These are phyloP conservation scores for Halcyon badia DNA, from an alignment of 2,797 vertebrate genomes.

Conservation along the genomic window DNA sequence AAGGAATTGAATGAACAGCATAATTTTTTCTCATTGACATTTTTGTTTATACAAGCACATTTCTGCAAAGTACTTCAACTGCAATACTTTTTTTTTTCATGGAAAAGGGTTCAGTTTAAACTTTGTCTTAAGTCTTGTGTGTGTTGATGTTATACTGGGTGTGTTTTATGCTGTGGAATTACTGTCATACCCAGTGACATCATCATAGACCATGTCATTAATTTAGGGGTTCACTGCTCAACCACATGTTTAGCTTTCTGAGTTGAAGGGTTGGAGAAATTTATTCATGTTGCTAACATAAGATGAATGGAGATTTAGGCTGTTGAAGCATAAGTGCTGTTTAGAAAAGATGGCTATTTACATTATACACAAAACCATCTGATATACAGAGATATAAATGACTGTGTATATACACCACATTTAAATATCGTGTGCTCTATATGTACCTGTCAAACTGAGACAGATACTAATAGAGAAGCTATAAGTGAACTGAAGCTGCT, in stretches of 20 bases:
- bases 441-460: background rate
- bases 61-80: background rate
- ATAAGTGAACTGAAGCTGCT: background rate
- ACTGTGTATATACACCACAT: background rate
- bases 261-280: background rate
- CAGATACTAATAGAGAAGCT: background rate
- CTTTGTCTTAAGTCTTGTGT: background rate
- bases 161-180: background rate
- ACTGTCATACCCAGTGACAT: background rate
- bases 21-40: background rate
- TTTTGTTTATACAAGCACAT: background rate
- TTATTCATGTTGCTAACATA: background rate
- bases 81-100: background rate
- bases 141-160: background rate
- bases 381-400: background rate
- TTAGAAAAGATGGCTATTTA: background rate
- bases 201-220: background rate
- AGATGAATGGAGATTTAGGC: background rate
- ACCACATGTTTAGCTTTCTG: background rate
- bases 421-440: background rate
- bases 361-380: background rate
- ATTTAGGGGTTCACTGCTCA: background rate
- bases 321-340: background rate
- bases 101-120: background rate
- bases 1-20: background rate